phyloP scores from a whole-genome alignment of 2,888 invertebrate species.

The Chrysolina americana region DNA sequence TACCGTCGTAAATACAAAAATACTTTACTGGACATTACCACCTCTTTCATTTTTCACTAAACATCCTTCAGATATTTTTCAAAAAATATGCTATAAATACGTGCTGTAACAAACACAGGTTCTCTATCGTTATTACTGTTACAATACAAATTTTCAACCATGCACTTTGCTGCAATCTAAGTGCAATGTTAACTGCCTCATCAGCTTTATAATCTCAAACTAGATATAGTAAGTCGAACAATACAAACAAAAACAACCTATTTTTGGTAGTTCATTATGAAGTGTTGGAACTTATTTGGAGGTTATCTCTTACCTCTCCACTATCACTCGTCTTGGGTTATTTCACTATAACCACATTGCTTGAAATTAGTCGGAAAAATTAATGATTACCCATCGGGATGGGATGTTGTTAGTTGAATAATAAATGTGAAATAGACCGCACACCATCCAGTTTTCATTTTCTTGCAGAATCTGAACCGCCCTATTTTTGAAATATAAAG shows the following conservation, averaged over 20 bases:
- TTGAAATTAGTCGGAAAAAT: background rate
- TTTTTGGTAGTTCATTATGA: no score
- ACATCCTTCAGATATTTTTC: conserved; percentile 22
- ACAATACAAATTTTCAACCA: background rate
- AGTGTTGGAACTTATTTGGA: no score
- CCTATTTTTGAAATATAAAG: conserved; percentile 30
- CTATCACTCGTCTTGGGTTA: background rate
- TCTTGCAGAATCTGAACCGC: conserved; percentile 30
- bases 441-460: background rate
- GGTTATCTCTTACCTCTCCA: no score
- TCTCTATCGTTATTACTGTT: background rate
- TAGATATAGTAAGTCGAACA: no score
- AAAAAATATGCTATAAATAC: background rate
- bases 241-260: no score
- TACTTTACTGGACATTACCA: background rate
- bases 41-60: background rate
- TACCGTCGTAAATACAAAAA: background rate
- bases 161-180: background rate
- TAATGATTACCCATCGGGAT: background rate
- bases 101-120: background rate
- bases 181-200: background rate
- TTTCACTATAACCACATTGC: background rate
- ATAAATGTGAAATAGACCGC: background rate
- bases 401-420: background rate
- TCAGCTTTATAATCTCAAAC: no score